Evolutionary conservation across 2,113 vertebrate species (phyloP).

Genomic region (Callopanchax toddi): DNA sequence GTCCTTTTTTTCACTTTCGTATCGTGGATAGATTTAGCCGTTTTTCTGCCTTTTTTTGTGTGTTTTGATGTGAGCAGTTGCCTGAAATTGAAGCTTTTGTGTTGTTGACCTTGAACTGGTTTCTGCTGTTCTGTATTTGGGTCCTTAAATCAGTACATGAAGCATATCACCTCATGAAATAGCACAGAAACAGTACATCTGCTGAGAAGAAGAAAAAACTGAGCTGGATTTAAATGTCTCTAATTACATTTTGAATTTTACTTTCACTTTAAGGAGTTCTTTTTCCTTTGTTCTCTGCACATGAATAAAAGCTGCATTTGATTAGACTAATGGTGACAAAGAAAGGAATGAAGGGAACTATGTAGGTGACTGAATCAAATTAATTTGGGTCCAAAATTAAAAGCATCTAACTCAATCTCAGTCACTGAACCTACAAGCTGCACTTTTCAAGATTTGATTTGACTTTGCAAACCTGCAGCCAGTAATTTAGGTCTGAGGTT

Average conservation of each 20-base stretch:
- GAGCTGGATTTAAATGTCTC: conserved; percentile 32
- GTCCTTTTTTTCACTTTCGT: not conserved
- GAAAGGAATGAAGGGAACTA: conserved; percentile 23
- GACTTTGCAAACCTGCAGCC: too few species aligned
- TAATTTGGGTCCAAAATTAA: too few species aligned
- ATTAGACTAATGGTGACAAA: conserved; percentile 26
- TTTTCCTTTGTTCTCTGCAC: conserved; percentile 61
- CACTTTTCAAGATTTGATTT: not conserved
- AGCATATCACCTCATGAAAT: conserved; percentile 11
- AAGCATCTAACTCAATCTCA: not conserved
- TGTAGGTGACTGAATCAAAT: conserved; percentile 3
- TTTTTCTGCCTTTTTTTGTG: not conserved
- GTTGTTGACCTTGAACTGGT: not conserved
- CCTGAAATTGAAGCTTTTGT: not conserved
- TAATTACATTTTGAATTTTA: conserved; percentile 32
- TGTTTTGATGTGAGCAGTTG: not conserved
- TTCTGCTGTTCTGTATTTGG: not conserved
- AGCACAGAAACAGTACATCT: conserved; percentile 35
- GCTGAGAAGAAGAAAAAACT: conserved; percentile 34
- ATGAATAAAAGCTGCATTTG: conserved; percentile 24
- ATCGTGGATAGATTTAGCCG: not conserved
- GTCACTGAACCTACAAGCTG: not conserved
- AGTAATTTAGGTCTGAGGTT: too few species aligned
- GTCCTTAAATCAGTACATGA: not conserved
- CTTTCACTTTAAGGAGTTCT: conserved; percentile 11